Percentiles rank a stretch among this genome's conserved stretches.
Conservation (phyloP, 2,888 invertebrate genomes). For the Hoplodrina ambigua region DNA sequence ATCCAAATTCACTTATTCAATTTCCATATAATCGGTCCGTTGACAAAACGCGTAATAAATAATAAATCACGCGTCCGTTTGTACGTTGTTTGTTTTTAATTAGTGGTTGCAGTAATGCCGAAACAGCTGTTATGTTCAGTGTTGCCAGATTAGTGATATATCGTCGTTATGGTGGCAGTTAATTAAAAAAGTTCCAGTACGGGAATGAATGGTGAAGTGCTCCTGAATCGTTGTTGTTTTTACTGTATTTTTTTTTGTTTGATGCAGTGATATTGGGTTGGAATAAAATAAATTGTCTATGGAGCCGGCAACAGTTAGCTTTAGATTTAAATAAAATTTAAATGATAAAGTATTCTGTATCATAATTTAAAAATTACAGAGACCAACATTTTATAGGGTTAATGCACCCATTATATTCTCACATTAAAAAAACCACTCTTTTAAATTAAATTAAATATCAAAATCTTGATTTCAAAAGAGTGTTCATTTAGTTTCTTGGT, state of each 20-base stretch:
- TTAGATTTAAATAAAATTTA: not conserved
- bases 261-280: constrained; percentile 10
- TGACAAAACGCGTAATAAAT: constrained; percentile 63
- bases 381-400: no score
- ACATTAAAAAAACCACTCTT: no score
- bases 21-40: constrained; percentile 53
- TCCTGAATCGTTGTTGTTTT: constrained; percentile 34
- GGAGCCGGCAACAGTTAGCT: not conserved
- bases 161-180: constrained; percentile 57
- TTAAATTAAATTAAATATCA: no score
- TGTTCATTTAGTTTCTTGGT: no score
- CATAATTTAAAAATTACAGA: not conserved
- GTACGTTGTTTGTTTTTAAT: constrained; percentile 85
- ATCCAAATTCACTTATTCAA: constrained; percentile 56
- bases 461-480: no score
- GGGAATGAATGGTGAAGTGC: constrained; percentile 46
- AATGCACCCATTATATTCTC: no score
- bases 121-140: constrained; percentile 58
- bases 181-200: constrained; percentile 60
- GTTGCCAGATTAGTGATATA: constrained; percentile 63
- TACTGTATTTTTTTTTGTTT: constrained; percentile 19
- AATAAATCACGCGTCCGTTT: constrained; percentile 67
- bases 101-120: constrained; percentile 70
- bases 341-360: not conserved
- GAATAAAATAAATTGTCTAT: constrained; percentile 1